Conservation (phyloP, 2,797 vertebrate species). For the Channallabes apus region DNA sequence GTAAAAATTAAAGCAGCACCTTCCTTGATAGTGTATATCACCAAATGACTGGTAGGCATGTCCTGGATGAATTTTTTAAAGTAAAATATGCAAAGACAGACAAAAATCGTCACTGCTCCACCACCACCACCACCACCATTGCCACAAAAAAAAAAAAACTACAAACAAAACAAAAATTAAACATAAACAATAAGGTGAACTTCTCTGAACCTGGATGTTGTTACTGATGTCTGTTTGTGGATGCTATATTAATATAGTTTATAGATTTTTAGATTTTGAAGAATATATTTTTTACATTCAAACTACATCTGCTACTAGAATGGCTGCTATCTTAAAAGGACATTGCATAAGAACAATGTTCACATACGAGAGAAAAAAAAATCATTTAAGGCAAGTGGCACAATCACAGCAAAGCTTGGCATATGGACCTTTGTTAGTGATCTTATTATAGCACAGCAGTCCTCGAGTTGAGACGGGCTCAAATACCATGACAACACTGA, state of each 20-base stretch:
- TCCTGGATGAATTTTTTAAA: slow-evolving; percentile 53
- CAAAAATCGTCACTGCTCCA: background rate
- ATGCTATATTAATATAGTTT: slow-evolving; percentile 34
- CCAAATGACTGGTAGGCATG: slow-evolving; percentile 19
- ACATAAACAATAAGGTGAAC: slow-evolving; percentile 1
- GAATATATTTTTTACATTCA: slow-evolving; percentile 46
- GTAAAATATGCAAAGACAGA: slow-evolving; percentile 28
- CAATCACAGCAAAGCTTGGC: background rate
- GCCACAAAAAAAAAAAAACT: slow-evolving; percentile 1
- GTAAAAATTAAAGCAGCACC: slow-evolving; percentile 36
- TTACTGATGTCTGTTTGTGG: slow-evolving; percentile 31
- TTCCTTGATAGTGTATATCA: slow-evolving; percentile 51
- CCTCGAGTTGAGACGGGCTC: slow-evolving; percentile 23
- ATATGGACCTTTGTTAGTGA: slow-evolving; percentile 18
- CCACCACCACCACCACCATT: background rate
- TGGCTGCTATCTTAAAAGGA: slow-evolving; percentile 32
- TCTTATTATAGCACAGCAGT: slow-evolving; percentile 29
- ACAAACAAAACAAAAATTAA: background rate
- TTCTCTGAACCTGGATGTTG: slow-evolving; percentile 14
- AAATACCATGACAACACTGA: slow-evolving; percentile 28
- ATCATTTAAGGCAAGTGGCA: slow-evolving; percentile 8
- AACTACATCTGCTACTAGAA: slow-evolving; percentile 33
- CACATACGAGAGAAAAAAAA: background rate
- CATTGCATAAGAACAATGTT: slow-evolving; percentile 29
- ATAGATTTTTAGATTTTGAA: slow-evolving; percentile 48